A percentile compares a stretch with the other conserved stretches of the same genome.
Conservation (phyloP, 2,888 invertebrate genomes). For the Clanis bilineata region DNA sequence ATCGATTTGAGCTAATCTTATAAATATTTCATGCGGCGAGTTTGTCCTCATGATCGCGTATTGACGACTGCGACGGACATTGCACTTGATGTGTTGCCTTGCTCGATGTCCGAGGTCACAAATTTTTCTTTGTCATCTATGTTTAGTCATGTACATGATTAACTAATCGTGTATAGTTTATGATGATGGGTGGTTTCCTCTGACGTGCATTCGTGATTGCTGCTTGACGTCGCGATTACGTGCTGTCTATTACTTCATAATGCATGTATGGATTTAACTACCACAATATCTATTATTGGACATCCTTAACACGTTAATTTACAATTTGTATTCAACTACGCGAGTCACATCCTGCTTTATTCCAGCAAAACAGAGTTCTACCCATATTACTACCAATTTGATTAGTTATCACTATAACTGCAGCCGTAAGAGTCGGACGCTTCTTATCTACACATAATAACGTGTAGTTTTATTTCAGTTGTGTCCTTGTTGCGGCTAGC, state of each 20-base stretch:
- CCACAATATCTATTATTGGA: slow-evolving; percentile 6
- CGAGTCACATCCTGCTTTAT: not conserved
- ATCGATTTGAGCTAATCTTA: slow-evolving; percentile 49
- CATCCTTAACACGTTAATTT: slow-evolving; percentile 7
- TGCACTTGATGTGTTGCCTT: slow-evolving; percentile 6
- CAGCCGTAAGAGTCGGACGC: slow-evolving; percentile 44
- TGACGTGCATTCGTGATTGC: not conserved
- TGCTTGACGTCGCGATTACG: not conserved
- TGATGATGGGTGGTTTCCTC: slow-evolving; percentile 1
- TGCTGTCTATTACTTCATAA: not conserved
- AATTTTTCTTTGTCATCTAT: not conserved
- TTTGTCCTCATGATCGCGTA: slow-evolving; percentile 17
- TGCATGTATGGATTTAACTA: not conserved
- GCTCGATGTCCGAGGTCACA: not conserved
- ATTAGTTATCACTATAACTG: slow-evolving; percentile 46
- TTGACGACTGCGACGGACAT: slow-evolving; percentile 19
- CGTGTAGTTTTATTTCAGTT: slow-evolving; percentile 66
- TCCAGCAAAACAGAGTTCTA: slow-evolving; percentile 14
- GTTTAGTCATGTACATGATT: not conserved
- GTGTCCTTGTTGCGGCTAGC: slow-evolving; percentile 65
- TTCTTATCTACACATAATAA: slow-evolving; percentile 55
- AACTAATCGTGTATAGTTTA: not conserved
- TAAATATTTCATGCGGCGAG: slow-evolving; percentile 45
- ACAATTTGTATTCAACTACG: not conserved
- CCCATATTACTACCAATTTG: slow-evolving; percentile 28